These are phyloP conservation scores for Quadroppia sp. DNA, from an alignment of 2,888 invertebrate genomes.

Conservation along the genomic window DNA sequence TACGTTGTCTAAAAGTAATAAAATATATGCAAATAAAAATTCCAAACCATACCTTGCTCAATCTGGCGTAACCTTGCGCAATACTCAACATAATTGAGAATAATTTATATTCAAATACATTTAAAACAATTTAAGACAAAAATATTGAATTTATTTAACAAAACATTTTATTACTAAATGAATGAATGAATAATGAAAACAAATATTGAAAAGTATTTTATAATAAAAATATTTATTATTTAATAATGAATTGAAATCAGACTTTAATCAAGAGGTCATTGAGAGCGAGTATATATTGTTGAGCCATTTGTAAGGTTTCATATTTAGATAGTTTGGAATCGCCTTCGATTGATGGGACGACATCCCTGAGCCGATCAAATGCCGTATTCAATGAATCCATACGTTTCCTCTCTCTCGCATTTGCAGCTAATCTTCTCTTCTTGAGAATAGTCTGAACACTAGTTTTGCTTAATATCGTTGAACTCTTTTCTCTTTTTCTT, in stretches of 20 bases:
- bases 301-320: conserved; percentile 95
- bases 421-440: conserved; percentile 81
- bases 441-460: conserved; percentile 55
- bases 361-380: conserved; percentile 81
- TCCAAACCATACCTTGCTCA: no score
- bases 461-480: neutral
- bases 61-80: no score
- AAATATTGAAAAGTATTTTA: no score
- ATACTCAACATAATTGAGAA: no score
- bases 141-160: no score
- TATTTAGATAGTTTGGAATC: conserved; percentile 90
- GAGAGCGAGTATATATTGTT: conserved; percentile 85
- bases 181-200: no score
- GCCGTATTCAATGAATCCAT: conserved; percentile 94
- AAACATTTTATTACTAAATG: no score
- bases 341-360: conserved; percentile 84
- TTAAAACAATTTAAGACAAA: no score
- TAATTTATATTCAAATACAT: no score
- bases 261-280: conserved; percentile 66
- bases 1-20: no score
- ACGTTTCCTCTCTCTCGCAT: conserved; percentile 80
- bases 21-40: no score
- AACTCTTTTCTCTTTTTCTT: neutral
- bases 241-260: neutral
- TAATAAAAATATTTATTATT: neutral